phyloP scores from a whole-genome alignment of 2,888 invertebrate species.

The Heterodera filipjevi region DNA sequence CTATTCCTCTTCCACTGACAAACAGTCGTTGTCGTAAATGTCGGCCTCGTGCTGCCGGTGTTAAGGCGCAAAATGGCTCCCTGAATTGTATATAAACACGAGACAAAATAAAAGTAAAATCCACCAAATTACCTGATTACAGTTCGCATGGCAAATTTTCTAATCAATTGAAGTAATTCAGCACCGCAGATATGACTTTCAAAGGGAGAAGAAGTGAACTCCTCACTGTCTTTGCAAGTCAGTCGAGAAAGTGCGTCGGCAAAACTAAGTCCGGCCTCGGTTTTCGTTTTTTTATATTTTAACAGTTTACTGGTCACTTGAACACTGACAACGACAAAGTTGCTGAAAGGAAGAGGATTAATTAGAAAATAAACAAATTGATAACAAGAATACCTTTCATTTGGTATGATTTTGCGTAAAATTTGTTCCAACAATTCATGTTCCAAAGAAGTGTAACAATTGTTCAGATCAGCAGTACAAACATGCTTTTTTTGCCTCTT shows the following conservation, averaged over 20 bases:
- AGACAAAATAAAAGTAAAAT: not conserved
- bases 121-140: slow-evolving; percentile 11
- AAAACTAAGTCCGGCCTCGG: slow-evolving; percentile 14
- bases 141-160: slow-evolving; percentile 25
- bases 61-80: not conserved
- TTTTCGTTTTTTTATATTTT: slow-evolving; percentile 14
- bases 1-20: slow-evolving; percentile 16
- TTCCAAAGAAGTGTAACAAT: slow-evolving; percentile 29
- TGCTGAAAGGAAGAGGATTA: slow-evolving; percentile 5
- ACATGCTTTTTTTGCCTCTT: not conserved
- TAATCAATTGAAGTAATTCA: slow-evolving; percentile 19
- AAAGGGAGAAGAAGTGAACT: slow-evolving; percentile 9
- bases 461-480: slow-evolving; percentile 22
- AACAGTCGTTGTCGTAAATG: not conserved
- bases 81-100: not conserved
- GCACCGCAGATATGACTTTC: slow-evolving; percentile 2
- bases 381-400: too few relatives aligned
- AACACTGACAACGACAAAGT: slow-evolving; percentile 11
- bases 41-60: not conserved
- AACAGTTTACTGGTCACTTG: slow-evolving; percentile 1
- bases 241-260: slow-evolving; percentile 11
- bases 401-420: slow-evolving; percentile 14
- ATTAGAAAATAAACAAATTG: too few relatives aligned
- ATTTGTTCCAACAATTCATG: slow-evolving; percentile 20
- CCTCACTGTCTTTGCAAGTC: not conserved